A percentile compares a stretch with the other conserved stretches of the same genome.
Evolutionary conservation across 2,888 invertebrate species (phyloP).

Genomic region (Tortricodes alternella): DNA sequence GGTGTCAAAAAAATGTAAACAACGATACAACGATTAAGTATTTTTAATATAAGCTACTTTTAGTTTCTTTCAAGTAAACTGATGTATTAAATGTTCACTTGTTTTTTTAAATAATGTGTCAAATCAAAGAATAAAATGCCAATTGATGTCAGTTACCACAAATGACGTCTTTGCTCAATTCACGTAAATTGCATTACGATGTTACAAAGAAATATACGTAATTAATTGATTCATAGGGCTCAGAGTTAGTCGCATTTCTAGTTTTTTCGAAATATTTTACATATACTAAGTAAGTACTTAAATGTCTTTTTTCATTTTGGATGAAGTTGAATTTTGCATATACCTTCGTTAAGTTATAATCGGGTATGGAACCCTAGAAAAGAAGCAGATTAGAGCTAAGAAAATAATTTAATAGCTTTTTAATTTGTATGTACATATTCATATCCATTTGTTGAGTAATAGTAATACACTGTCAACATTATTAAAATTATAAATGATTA

Average conservation of each 20-base stretch:
- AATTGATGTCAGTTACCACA: conserved; percentile 23
- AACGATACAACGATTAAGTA: neutral
- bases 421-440: too few species aligned
- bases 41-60: neutral
- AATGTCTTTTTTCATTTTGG: conserved; percentile 18
- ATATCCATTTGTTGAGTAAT: too few species aligned
- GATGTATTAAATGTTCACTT: too few species aligned
- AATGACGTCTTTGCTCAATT: conserved; percentile 12
- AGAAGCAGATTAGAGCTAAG: too few species aligned
- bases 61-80: neutral
- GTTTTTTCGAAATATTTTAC: neutral
- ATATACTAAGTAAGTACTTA: neutral
- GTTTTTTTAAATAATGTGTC: neutral
- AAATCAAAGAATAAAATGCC: conserved; percentile 1
- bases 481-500: too few species aligned
- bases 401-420: too few species aligned
- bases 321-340: conserved; percentile 8
- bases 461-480: too few species aligned
- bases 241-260: conserved; percentile 21
- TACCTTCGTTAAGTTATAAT: too few species aligned
- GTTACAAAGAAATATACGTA: conserved; percentile 22
- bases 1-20: neutral
- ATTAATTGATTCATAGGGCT: conserved; percentile 20
- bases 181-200: conserved; percentile 17
- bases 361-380: too few species aligned